Conservation (phyloP, 2,888 invertebrate genomes). For the Punctoribates punctum region DNA sequence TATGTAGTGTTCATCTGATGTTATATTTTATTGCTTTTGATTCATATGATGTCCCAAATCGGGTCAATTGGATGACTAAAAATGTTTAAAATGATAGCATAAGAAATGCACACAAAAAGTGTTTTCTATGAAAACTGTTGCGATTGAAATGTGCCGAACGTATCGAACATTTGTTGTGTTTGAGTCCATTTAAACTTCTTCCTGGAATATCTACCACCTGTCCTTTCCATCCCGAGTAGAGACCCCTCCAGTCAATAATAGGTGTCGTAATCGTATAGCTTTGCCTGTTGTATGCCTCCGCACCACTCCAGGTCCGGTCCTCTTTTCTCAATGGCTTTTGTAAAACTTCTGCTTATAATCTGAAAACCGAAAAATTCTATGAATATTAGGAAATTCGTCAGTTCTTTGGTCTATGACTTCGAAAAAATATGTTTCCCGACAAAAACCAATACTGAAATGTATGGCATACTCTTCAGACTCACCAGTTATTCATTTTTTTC, state of each 20-base stretch:
- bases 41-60: constrained; percentile 19
- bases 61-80: constrained; percentile 18
- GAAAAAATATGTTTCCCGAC: too few relatives aligned
- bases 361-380: constrained; percentile 3
- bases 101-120: neutral
- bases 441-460: too few relatives aligned
- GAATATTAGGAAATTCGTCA: constrained; percentile 2
- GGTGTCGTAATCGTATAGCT: constrained; percentile 26
- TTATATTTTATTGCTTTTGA: neutral
- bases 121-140: neutral
- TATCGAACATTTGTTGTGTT: constrained; percentile 19
- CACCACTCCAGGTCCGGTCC: neutral
- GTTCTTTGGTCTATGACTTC: too few relatives aligned
- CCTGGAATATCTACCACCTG: constrained; percentile 37
- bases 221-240: neutral
- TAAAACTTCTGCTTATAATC: neutral
- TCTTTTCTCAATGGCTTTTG: neutral
- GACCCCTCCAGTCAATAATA: neutral
- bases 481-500: too few relatives aligned
- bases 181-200: constrained; percentile 8
- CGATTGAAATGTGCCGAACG: neutral
- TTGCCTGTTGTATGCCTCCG: neutral
- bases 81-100: constrained; percentile 14
- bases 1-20: neutral
- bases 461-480: too few relatives aligned